These are phyloP conservation scores for Nothoprocta perdicaria DNA, from an alignment of 2,113 vertebrate genomes.

Conservation along the genomic window DNA sequence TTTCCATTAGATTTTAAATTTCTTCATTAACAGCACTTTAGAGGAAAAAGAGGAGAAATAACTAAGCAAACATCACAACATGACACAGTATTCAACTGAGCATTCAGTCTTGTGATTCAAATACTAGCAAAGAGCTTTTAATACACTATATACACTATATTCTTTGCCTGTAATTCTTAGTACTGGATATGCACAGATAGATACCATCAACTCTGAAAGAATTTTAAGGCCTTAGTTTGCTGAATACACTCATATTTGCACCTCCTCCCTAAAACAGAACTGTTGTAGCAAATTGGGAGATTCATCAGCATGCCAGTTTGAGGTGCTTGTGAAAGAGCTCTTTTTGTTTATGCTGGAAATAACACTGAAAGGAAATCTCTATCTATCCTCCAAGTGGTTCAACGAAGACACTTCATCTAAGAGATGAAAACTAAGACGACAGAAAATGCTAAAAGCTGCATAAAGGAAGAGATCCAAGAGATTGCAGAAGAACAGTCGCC, in stretches of 20 bases:
- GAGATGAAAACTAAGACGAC: neutral
- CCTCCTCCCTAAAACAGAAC: too few species aligned
- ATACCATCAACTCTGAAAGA: neutral
- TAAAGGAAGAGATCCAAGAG: slow-evolving; percentile 33
- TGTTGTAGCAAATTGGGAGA: neutral
- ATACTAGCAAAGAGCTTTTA: neutral
- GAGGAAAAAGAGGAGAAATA: neutral
- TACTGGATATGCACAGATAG: neutral
- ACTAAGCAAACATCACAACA: neutral
- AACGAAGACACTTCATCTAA: neutral
- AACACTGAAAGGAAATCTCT: neutral
- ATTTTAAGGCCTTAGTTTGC: neutral
- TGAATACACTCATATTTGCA: neutral
- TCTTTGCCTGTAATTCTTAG: neutral
- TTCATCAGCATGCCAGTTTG: neutral
- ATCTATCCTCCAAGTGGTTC: neutral
- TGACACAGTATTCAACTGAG: neutral
- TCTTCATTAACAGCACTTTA: neutral
- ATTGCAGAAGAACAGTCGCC: slow-evolving; percentile 55
- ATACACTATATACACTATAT: accelerated
- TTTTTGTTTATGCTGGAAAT: neutral
- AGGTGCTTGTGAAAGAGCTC: neutral
- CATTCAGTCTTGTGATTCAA: neutral
- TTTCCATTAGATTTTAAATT: neutral
- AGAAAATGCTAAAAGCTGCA: slow-evolving; percentile 34